Evolutionary conservation across 1,140 invertebrate species (phyloP).

Genomic region (Pseudomyrmex pallidus): DNA sequence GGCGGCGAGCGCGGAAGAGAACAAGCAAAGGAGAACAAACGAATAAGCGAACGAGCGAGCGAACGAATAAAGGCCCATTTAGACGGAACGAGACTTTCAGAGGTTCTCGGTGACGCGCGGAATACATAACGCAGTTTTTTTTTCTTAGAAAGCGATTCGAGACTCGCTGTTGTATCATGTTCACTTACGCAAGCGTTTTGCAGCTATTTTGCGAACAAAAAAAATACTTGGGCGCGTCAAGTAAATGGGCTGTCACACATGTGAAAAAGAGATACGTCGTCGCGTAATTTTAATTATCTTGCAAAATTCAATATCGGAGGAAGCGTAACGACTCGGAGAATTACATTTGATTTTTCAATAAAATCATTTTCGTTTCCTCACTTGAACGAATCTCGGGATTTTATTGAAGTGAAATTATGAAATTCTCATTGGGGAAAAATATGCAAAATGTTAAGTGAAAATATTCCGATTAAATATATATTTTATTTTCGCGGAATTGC

Average conservation of each 20-base stretch:
- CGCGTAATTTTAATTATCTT: conserved; percentile 28
- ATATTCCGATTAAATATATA: conserved; percentile 45
- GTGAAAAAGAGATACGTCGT: conserved; percentile 1
- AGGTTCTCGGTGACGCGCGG: not conserved
- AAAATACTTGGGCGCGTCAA: conserved; percentile 17
- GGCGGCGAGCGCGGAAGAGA: not conserved
- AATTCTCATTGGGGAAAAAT: conserved; percentile 24
- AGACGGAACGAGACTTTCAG: conserved; percentile 20
- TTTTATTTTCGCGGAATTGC: conserved; percentile 22
- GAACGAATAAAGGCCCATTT: conserved; percentile 50
- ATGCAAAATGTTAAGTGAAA: conserved; percentile 17
- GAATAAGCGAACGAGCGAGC: not conserved
- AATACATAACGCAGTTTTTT: not conserved
- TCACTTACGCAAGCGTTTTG: not conserved
- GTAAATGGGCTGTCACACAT: not conserved
- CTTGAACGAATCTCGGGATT: conserved; percentile 8
- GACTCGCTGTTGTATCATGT: not conserved
- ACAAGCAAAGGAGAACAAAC: not conserved
- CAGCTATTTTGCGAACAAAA: conserved; percentile 25
- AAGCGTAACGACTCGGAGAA: conserved; percentile 10
- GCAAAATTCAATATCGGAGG: conserved; percentile 39
- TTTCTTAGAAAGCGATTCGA: not conserved
- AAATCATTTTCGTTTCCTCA: not conserved
- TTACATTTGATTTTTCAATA: conserved; percentile 54
- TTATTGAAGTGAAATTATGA: conserved; percentile 42